phyloP scores from a whole-genome alignment of 2,113 vertebrate genomes.

The Salvelinus namaycush region DNA sequence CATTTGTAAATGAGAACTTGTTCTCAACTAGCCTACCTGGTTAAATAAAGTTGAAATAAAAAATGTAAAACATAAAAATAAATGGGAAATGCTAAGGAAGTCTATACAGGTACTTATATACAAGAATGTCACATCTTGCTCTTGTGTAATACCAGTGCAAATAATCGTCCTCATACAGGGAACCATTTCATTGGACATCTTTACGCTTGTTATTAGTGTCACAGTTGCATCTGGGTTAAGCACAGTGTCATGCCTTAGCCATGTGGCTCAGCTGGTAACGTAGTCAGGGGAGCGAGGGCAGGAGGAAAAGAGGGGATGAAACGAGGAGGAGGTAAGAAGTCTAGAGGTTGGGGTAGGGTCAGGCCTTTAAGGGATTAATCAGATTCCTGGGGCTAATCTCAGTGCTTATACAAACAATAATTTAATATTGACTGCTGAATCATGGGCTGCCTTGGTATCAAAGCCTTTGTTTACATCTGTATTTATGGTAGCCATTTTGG shows the following conservation, averaged over 20 bases:
- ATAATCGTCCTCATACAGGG: too few species aligned
- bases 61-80: too few species aligned
- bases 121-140: too few species aligned
- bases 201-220: not conserved
- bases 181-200: not conserved
- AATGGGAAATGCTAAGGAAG: too few species aligned
- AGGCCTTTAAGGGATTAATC: conserved; percentile 20
- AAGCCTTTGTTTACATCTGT: not conserved
- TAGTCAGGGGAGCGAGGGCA: conserved; percentile 8
- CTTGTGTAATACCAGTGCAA: too few species aligned
- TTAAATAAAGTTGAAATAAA: too few species aligned
- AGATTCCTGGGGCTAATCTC: conserved; percentile 71
- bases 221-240: conserved; percentile 5
- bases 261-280: conserved; percentile 15
- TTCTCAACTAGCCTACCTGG: too few species aligned
- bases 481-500: not conserved
- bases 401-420: conserved; percentile 40
- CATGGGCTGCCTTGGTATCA: conserved; percentile 30
- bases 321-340: not conserved
- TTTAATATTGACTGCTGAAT: conserved; percentile 52
- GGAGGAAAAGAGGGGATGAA: too few species aligned
- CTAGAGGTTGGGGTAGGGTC: conserved; percentile 6
- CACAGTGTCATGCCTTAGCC: not conserved
- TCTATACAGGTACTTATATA: too few species aligned
- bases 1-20: too few species aligned